These are phyloP conservation scores for Lithodes maja DNA, from an alignment of 2,888 invertebrate species.

Conservation along the genomic window DNA sequence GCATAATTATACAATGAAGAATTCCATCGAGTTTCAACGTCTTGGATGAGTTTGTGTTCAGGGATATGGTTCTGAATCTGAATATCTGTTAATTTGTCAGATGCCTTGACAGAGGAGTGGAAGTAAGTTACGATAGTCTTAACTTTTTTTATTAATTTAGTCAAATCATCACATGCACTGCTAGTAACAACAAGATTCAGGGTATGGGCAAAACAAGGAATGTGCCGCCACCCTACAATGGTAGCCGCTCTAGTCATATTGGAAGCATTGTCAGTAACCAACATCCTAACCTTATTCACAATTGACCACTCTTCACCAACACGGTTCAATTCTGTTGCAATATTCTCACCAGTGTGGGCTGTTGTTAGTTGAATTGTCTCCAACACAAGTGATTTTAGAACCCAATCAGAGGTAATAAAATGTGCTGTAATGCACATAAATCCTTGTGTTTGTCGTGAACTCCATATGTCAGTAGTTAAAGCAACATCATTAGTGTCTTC, in stretches of 20 bases:
- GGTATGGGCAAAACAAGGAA: constrained; percentile 39
- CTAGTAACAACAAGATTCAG: constrained; percentile 37
- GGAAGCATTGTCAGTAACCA: constrained; percentile 39
- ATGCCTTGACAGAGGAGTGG: constrained; percentile 25
- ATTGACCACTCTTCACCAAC: constrained; percentile 36
- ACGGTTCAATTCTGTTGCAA: constrained; percentile 12
- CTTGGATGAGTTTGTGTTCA: neutral
- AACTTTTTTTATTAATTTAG: constrained; percentile 17
- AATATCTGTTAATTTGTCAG: neutral
- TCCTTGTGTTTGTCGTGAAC: constrained; percentile 22
- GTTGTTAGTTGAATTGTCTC: constrained; percentile 16
- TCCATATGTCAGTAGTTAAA: constrained; percentile 26
- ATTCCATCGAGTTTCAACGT: neutral
- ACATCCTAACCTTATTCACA: constrained; percentile 25
- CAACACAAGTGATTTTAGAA: constrained; percentile 20
- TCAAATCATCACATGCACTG: constrained; percentile 35
- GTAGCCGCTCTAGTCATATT: constrained; percentile 33
- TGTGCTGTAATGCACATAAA: constrained; percentile 6
- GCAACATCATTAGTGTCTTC: constrained; percentile 21
- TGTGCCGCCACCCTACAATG: constrained; percentile 20
- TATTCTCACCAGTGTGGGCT: neutral
- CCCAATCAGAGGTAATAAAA: constrained; percentile 29
- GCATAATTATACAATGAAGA: constrained; percentile 10
- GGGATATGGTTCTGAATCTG: constrained; percentile 11
- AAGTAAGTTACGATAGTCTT: neutral